A percentile compares a stretch with the other conserved stretches of the same genome.
Conservation (phyloP, 2,797 vertebrate species). For the Mus spretus region DNA sequence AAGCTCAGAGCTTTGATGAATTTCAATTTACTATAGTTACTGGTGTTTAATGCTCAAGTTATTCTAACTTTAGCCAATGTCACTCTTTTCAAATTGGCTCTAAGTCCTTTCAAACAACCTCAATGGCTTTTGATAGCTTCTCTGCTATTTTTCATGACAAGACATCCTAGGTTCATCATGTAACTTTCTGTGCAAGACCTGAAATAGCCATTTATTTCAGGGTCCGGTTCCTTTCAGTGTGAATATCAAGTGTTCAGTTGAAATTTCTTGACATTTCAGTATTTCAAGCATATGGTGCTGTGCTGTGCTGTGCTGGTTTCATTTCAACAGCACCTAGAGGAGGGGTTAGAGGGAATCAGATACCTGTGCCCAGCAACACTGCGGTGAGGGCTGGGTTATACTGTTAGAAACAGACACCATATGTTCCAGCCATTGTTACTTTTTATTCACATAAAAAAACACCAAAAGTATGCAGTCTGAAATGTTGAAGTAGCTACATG, state of each 20-base stretch:
- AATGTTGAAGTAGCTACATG: neutral
- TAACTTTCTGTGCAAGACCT: neutral
- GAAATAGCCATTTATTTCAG: slow-evolving; percentile 20
- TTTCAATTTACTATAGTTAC: neutral
- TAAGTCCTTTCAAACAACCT: slow-evolving; percentile 17
- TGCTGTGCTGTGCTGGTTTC: neutral
- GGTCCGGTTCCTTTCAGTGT: neutral
- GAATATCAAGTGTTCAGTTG: neutral
- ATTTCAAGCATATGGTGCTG: slow-evolving; percentile 14
- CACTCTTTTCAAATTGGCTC: neutral
- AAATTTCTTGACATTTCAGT: slow-evolving; percentile 1
- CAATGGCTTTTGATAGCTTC: neutral
- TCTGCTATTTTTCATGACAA: neutral
- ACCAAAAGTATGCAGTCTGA: neutral
- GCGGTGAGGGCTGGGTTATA: neutral
- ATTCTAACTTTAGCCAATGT: neutral
- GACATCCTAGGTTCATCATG: neutral
- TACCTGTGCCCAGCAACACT: neutral
- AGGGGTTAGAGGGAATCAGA: neutral
- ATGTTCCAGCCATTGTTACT: slow-evolving; percentile 32
- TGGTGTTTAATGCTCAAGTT: slow-evolving; percentile 1
- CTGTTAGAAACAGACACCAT: neutral
- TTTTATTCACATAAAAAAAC: slow-evolving; percentile 60
- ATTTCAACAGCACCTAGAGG: neutral
- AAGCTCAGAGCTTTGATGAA: slow-evolving; percentile 31